A percentile compares a stretch with the other conserved stretches of the same genome.
These are phyloP conservation scores for Drosophila neonasuta DNA, from an alignment of 2,888 invertebrate genomes.

Conservation along the genomic window DNA sequence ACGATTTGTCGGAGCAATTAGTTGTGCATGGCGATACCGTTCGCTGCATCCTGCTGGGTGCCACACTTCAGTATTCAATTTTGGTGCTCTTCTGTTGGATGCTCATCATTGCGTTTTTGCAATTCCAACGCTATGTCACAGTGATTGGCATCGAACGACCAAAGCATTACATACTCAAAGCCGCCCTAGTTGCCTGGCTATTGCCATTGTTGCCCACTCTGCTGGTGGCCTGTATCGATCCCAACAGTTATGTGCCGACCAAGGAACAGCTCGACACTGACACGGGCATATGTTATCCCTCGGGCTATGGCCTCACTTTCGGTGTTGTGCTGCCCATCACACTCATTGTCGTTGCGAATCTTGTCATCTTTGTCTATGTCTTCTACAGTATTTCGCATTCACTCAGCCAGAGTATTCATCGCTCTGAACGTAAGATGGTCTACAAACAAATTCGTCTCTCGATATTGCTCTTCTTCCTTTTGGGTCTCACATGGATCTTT, in stretches of 20 bases:
- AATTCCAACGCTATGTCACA: constrained; percentile 87
- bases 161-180: constrained; percentile 85
- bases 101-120: constrained; percentile 87
- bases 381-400: constrained; percentile 82
- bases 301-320: constrained; percentile 83
- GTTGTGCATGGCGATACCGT: constrained; percentile 26
- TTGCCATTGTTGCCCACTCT: constrained; percentile 84
- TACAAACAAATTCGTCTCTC: constrained; percentile 84
- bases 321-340: constrained; percentile 84
- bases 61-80: constrained; percentile 86
- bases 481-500: constrained; percentile 86
- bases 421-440: constrained; percentile 60
- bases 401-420: constrained; percentile 80
- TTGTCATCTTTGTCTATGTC: constrained; percentile 83
- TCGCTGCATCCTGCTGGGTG: constrained; percentile 85
- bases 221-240: constrained; percentile 81
- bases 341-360: constrained; percentile 83
- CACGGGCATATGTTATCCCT: constrained; percentile 84
- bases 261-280: constrained; percentile 53
- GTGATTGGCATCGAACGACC: constrained; percentile 85
- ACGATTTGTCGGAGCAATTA: constrained; percentile 71
- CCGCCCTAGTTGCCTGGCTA: constrained; percentile 86
- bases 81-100: constrained; percentile 88
- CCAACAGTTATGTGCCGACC: constrained; percentile 82
- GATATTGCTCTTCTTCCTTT: constrained; percentile 84